Conservation (phyloP, 1,140 invertebrate genomes). For the Coelopa frigida region DNA sequence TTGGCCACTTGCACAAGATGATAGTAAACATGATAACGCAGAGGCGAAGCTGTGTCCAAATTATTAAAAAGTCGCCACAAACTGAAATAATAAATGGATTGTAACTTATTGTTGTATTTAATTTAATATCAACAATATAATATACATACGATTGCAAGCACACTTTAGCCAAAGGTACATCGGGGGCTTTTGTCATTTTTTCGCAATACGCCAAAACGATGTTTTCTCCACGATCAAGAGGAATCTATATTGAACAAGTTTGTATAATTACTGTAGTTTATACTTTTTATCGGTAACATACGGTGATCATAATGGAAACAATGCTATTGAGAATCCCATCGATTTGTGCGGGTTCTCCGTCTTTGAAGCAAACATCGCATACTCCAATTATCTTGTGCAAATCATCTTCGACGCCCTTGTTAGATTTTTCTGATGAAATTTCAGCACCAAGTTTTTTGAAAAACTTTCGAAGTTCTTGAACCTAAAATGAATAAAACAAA, state of each 20-base stretch:
- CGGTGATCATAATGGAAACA: constrained; percentile 86
- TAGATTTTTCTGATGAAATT: constrained; percentile 82
- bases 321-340: constrained; percentile 82
- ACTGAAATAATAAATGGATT: too few relatives aligned
- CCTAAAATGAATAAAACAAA: constrained; percentile 52
- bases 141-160: constrained; percentile 84
- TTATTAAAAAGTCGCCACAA: constrained; percentile 86
- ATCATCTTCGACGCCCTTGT: constrained; percentile 87
- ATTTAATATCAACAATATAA: too few relatives aligned
- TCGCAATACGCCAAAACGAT: constrained; percentile 88
- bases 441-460: constrained; percentile 86
- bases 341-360: constrained; percentile 70
- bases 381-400: constrained; percentile 91
- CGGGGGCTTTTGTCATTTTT: constrained; percentile 85
- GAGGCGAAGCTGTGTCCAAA: constrained; percentile 70
- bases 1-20: constrained; percentile 82
- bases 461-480: constrained; percentile 78
- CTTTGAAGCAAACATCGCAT: constrained; percentile 86
- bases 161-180: constrained; percentile 69
- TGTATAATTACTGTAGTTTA: neutral
- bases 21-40: constrained; percentile 88
- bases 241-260: constrained; percentile 60
- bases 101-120: too few relatives aligned
- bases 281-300: constrained; percentile 46
- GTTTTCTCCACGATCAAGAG: constrained; percentile 79